Base-by-base conservation (phyloP, 92 coral and sea anemone species). In the Desmophyllum pertusum region DNA sequence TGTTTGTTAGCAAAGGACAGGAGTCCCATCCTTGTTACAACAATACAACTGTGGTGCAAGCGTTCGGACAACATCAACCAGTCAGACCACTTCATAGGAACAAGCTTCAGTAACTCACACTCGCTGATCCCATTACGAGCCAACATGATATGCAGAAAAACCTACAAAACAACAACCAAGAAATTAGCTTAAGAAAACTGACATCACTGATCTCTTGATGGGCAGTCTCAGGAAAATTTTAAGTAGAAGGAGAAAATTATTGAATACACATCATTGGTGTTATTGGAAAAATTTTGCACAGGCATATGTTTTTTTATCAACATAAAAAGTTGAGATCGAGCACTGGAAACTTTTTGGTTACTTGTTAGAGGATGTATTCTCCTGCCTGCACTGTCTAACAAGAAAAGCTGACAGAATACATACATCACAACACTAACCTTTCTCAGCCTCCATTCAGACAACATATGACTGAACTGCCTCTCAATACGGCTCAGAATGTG, bases 71-170 rank as follows among this genome's bases (percentile, higher is more conserved):
- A 69, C 11, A 88, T 87, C 35, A 94, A 75, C 98, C 98, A 96
- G 40, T 88, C 91, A 36, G 85, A 86, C 98, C 98, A 94, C 48
- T 72, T 79, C 84, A 96, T 63, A 8, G 98, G 85, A 48, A 96
- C 85, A 51, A 96, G 85, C 35, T 90, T 86, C 78, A 94, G 75
- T 19, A 96, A 48, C 72, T 96, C 98, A 2, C 91, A 89, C 63
- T 96, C 98, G 57, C 95, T 83, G 52, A 96, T 38, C 43, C 98
- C 98, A 68, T 89, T 92, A 38, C 98, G 94, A 45, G 98, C 88
- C 85, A 89, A 84, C 64, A 90, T 74, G 71, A 96, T 84, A 75
- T 86, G 74, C 21, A 91, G 70, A 23, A 94, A 88, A 42, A 92
- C 81, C 98, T 96, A 71, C 2, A 25, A 29, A 13, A 40, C 25